Conservation (phyloP, 2,113 vertebrate species). For the Micronycteris hirsuta region DNA sequence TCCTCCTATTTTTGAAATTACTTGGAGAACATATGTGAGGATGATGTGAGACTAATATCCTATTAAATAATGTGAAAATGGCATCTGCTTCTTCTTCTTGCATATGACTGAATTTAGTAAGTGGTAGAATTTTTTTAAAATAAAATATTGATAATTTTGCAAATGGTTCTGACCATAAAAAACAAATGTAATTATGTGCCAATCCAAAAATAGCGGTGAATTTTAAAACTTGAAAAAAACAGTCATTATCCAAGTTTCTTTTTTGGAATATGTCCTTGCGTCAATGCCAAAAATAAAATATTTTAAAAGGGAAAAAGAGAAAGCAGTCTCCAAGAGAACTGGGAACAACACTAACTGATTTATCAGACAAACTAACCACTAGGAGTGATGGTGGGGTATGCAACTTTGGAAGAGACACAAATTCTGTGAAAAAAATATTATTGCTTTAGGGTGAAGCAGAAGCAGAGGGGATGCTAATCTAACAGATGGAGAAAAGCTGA, state of each 20-base stretch:
- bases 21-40: not conserved
- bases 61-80: not conserved
- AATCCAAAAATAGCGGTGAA: not conserved
- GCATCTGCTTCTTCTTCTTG: not conserved
- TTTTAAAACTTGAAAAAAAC: not conserved
- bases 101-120: not conserved
- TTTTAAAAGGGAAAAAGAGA: conserved; percentile 8
- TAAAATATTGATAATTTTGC: conserved; percentile 33
- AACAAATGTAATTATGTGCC: not conserved
- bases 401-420: not conserved
- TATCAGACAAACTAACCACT: conserved; percentile 7
- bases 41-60: not conserved
- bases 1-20: not conserved
- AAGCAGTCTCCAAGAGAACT: not conserved
- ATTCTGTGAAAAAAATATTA: conserved; percentile 40
- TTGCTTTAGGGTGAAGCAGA: conserved; percentile 1
- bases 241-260: not conserved
- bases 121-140: not conserved
- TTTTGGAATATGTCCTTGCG: conserved; percentile 50
- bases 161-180: not conserved
- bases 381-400: not conserved
- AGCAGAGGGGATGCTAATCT: not conserved
- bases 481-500: not conserved
- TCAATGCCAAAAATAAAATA: conserved; percentile 12
- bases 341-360: not conserved